phyloP scores from a whole-genome alignment of 2,888 invertebrate species.

The Scaptomyza cyrtandrae region DNA sequence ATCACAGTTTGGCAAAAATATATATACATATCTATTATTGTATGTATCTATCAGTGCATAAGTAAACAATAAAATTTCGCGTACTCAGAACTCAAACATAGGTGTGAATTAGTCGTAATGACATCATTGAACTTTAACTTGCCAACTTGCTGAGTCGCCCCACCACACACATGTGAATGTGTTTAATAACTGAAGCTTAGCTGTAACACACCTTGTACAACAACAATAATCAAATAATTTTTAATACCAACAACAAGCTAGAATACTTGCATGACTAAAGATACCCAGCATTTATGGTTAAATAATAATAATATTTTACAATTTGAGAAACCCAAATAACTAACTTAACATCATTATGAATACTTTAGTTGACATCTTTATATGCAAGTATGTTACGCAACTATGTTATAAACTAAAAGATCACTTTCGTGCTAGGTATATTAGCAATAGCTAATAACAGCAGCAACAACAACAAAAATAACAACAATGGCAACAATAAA shows the following conservation, averaged over 20 bases:
- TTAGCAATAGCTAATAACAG: constrained; percentile 27
- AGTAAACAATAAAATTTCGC: constrained; percentile 40
- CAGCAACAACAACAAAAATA: neutral
- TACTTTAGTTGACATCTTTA: neutral
- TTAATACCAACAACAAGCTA: constrained; percentile 24
- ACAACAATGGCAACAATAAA: constrained; percentile 8
- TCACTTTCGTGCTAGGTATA: constrained; percentile 24
- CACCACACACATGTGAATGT: constrained; percentile 24
- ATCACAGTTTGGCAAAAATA: constrained; percentile 45
- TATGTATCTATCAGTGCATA: constrained; percentile 34
- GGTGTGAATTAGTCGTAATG: constrained; percentile 81
- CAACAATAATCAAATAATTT: constrained; percentile 29
- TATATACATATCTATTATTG: constrained; percentile 8
- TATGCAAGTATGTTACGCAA: too few relatives aligned
- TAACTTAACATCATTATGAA: neutral
- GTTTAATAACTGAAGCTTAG: constrained; percentile 71
- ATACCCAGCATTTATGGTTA: constrained; percentile 18
- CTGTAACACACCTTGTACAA: constrained; percentile 69
- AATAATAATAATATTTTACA: too few relatives aligned
- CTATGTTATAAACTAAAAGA: neutral
- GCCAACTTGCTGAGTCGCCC: constrained; percentile 58
- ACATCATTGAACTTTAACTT: constrained; percentile 80
- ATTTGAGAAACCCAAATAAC: neutral
- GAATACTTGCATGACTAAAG: constrained; percentile 10
- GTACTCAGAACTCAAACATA: constrained; percentile 75